Evolutionary conservation across 2,888 invertebrate genomes (phyloP).

Genomic region (Lasioglossum figueresi): DNA sequence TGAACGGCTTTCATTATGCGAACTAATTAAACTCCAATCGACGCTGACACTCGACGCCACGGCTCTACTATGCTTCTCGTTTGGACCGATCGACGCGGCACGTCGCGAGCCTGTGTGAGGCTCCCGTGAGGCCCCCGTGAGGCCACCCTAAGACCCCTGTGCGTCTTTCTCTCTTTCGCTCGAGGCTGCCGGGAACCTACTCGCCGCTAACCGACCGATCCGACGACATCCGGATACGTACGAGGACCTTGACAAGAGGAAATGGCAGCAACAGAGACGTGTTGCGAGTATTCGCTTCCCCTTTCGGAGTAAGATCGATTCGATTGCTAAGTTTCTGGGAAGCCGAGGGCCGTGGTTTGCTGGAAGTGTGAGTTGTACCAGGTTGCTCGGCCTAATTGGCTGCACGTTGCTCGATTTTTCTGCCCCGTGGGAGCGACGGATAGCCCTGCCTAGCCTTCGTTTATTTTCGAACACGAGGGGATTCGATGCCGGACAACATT

Average conservation of each 20-base stretch:
- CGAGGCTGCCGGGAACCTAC: not conserved
- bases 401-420: not conserved
- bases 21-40: constrained; percentile 82
- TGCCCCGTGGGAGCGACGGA: not conserved
- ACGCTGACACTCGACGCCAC: constrained; percentile 64
- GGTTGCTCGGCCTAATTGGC: constrained; percentile 1
- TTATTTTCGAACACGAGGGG: not conserved
- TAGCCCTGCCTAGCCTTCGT: not conserved
- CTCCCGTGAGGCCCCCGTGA: not conserved
- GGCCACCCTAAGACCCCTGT: constrained; percentile 8
- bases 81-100: constrained; percentile 59
- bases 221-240: constrained; percentile 49
- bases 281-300: not conserved
- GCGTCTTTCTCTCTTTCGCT: not conserved
- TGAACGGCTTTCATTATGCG: constrained; percentile 77
- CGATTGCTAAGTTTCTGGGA: not conserved
- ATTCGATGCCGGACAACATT: not conserved
- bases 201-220: not conserved
- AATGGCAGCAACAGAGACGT: not conserved
- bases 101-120: constrained; percentile 28
- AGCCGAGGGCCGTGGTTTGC: not conserved
- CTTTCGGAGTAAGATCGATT: constrained; percentile 18
- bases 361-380: not conserved
- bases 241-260: constrained; percentile 5
- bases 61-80: constrained; percentile 48